phyloP scores from a whole-genome alignment of 2,888 invertebrate genomes.

The Apamea crenata region DNA sequence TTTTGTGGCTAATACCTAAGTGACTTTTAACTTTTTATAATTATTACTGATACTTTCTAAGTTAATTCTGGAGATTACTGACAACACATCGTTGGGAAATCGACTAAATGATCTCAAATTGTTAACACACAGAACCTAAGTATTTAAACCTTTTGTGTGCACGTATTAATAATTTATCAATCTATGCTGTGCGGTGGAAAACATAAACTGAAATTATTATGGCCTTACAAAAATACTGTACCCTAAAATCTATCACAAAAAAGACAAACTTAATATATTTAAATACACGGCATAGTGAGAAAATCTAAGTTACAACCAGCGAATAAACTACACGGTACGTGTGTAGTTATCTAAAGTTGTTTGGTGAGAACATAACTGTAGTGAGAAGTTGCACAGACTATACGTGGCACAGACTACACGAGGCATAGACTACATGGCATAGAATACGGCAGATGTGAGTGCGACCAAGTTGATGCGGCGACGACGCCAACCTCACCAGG shows the following conservation, averaged over 20 bases:
- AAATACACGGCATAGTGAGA: constrained; percentile 6
- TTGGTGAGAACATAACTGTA: constrained; percentile 54
- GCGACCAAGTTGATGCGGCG: constrained; percentile 53
- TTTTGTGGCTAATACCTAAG: background rate
- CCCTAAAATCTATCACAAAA: background rate
- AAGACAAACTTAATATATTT: background rate
- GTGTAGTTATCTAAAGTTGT: constrained; percentile 58
- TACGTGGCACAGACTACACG: constrained; percentile 20
- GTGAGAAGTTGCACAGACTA: constrained; percentile 47
- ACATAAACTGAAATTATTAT: background rate
- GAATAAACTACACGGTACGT: constrained; percentile 45
- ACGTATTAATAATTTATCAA: background rate
- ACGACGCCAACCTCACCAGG: constrained; percentile 44
- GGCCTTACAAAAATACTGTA: background rate
- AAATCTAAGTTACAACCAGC: constrained; percentile 37
- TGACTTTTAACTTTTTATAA: too few species aligned
- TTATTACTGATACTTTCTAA: background rate
- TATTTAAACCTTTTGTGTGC: background rate
- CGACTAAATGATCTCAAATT: background rate
- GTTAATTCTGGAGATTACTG: too few species aligned
- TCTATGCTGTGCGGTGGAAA: background rate
- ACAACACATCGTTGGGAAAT: background rate
- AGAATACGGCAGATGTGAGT: constrained; percentile 37
- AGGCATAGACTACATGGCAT: constrained; percentile 21
- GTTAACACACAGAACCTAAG: background rate